Base-by-base conservation (phyloP, 2,797 vertebrate genomes). In the Lagorchestes hirsutus region DNA sequence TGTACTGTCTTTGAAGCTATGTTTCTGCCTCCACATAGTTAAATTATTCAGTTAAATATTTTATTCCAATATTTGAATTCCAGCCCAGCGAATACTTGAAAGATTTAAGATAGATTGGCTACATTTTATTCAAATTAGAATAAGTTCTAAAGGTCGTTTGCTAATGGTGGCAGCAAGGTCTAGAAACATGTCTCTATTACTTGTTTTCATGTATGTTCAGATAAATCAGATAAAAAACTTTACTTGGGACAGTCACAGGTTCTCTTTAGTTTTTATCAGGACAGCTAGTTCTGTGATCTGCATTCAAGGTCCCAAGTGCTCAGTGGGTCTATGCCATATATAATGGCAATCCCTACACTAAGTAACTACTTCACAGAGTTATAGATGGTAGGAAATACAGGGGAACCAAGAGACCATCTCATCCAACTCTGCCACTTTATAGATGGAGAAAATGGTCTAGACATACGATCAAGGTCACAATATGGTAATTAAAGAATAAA, bases 11-110 rank as follows among this genome's bases (percentile, higher is more conserved):
- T 97, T 87, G 98, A 98, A 29, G 99, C 99, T 52, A 98, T 92
- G 91, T 95, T 98, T 50, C 98, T 29, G 99, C 99, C 62, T 99
- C 99, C 92, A 98, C 98, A 98, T 99, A 99, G 54, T 99, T 98
- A 82, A 99, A 99, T 59, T 99, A 99, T 93, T 99, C 98, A 9
- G 99, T 99, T 93, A 99, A 96, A 93, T 99, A 99, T 96, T 98
- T 91, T 96, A 99, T 98, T 62, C 99, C 98, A 94, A 99, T 90
- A 27, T 98, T 98, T 31, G 98, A 98, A 94, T 98, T 98, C 96
- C 99, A 92, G 29, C 99, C 99, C 54, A 99, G 98, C 94, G 99
- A 98, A 95, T 98, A 99, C 96, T 99, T 99, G 97, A 99, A 98
- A 34, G 99, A 98, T 97, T 99, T 99, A 95, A 99, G 95, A 93